Evolutionary conservation across 2,113 vertebrate genomes (phyloP).

Genomic region (Catharus bicknelli): DNA sequence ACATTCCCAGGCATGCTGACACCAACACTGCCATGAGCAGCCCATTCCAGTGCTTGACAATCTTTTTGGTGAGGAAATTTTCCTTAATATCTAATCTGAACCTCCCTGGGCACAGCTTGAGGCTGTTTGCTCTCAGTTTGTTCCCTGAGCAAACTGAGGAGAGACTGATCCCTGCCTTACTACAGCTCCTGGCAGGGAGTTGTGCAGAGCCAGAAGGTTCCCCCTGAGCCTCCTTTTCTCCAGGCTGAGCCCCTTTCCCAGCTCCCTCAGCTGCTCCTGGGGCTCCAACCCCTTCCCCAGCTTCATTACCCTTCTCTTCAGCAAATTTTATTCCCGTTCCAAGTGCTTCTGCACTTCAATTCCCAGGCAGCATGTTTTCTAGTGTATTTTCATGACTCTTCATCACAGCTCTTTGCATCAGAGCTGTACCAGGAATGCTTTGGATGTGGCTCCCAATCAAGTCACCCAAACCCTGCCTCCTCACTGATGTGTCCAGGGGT

Average conservation of each 20-base stretch:
- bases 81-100: neutral
- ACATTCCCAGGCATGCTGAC: neutral
- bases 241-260: neutral
- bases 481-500: neutral
- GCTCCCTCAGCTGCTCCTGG: neutral
- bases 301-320: neutral
- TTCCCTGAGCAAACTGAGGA: neutral
- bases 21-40: neutral
- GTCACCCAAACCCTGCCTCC: neutral
- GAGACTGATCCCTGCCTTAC: neutral
- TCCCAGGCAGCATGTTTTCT: neutral
- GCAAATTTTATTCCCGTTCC: neutral
- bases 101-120: neutral
- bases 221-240: neutral
- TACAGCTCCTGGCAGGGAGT: neutral
- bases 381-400: fast-evolving
- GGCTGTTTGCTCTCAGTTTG: neutral
- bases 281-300: neutral
- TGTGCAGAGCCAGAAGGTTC: neutral
- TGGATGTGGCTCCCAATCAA: neutral
- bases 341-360: neutral
- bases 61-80: neutral
- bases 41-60: neutral
- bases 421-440: neutral
- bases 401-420: neutral